Conservation (phyloP, 2,113 vertebrate genomes). For the Barnardius zonarius region DNA sequence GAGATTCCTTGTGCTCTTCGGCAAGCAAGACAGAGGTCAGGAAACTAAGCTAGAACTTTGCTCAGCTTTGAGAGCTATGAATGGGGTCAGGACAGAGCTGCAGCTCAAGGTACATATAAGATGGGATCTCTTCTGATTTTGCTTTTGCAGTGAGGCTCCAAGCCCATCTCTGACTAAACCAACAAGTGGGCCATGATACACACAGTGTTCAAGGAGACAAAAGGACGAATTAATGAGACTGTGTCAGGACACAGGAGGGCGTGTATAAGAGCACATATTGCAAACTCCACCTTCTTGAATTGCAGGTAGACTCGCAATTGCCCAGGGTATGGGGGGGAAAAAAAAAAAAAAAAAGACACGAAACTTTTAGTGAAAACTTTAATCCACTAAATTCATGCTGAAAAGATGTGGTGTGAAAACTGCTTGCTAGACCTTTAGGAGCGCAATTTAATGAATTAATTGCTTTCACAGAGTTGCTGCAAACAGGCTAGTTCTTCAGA, state of each 20-base stretch:
- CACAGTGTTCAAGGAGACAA: not conserved
- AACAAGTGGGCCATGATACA: not conserved
- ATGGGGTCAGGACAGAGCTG: not conserved
- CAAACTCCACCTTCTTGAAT: not conserved
- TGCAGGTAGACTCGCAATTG: not conserved
- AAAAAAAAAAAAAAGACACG: not conserved
- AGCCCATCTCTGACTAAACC: not conserved
- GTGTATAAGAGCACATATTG: not conserved
- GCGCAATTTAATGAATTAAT: not conserved
- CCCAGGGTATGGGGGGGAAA: not conserved
- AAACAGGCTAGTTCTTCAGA: not conserved
- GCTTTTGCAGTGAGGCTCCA: not conserved
- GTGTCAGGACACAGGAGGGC: not conserved
- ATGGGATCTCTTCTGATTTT: not conserved
- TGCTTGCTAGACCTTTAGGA: not conserved
- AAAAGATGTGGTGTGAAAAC: not conserved
- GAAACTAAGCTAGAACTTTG: not conserved
- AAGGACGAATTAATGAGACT: not conserved
- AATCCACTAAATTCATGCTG: not conserved
- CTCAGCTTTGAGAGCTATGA: not conserved
- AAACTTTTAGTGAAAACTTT: not conserved
- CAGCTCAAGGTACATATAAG: not conserved
- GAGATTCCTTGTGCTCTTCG: not conserved
- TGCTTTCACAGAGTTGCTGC: not conserved
- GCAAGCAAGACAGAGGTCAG: not conserved